Base-by-base conservation (phyloP, 2,888 invertebrate species). In the Ornithoptera alexandrae region DNA sequence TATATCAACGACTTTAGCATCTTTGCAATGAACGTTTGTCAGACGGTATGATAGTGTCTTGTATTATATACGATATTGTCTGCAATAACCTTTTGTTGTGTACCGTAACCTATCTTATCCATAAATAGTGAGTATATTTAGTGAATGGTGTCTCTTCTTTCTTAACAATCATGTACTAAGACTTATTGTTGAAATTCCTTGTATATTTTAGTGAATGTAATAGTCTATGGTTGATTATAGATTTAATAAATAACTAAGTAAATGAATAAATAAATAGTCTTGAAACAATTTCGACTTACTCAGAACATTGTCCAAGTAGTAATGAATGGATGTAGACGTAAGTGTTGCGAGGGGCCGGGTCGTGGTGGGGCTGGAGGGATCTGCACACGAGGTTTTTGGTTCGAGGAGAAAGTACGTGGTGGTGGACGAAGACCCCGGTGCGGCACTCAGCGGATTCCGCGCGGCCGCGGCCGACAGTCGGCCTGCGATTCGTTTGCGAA, bases 391-490 rank as follows among this genome's bases (percentile, higher is more conserved):
- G 76, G 81, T 84, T 87, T 87, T 88, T 84, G 86, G 84, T 78
- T 82, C 77, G 84, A 82, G 84, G 92, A 85, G 92, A 92, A 92
- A 92, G 92, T 90, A 74, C 75, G 81, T 77, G 82, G 90, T 87
- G 89, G 88, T 90, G 90, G 90, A 78, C 84, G 87, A 83, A 85
- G 89, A 85, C 81, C 85, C 81, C 84, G 78, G 80, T 79, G 77
- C 80, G 79, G 78, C 85, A 86, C 83, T 86, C 87, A 83, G 86
- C 78, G 85, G 86, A 84, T 78, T 81, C 85, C 86, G 86, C 85
- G 87, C 89, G 89, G 87, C 86, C 87, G 89, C 85, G 88, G 89
- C 88, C 91, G 89, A 85, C 88, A 87, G 85, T 87, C 88, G 88
- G 87, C 87, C 87, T 81, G 85, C 84, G 84, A 82, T 82, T 81